phyloP scores from a whole-genome alignment of 1,140 invertebrate species.

The Drosophila aff. region DNA sequence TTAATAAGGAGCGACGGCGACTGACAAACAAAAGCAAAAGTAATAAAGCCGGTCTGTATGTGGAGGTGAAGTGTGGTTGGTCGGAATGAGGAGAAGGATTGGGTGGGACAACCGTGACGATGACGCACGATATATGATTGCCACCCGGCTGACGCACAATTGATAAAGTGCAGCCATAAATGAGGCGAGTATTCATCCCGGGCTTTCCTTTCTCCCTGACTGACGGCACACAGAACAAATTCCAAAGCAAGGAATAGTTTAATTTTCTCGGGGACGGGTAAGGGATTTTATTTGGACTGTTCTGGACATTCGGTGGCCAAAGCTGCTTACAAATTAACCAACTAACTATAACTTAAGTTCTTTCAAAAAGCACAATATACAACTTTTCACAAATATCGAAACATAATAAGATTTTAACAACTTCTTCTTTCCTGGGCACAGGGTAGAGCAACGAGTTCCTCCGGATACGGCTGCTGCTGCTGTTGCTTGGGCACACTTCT shows the following conservation, averaged over 20 bases:
- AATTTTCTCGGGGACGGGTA: neutral
- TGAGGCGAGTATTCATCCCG: conserved; percentile 24
- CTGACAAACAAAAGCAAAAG: conserved; percentile 52
- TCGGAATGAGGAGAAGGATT: conserved; percentile 1
- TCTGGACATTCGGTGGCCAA: too few relatives aligned
- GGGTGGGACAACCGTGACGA: conserved; percentile 35
- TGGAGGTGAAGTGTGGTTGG: conserved; percentile 2
- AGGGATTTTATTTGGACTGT: too few relatives aligned
- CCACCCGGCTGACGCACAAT: conserved; percentile 59
- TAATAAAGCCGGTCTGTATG: conserved; percentile 41
- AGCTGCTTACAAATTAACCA: neutral
- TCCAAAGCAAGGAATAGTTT: conserved; percentile 4
- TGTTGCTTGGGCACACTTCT: conserved; percentile 75
- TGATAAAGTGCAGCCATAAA: conserved; percentile 72
- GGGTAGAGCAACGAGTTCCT: conserved; percentile 70
- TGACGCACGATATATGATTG: conserved; percentile 59
- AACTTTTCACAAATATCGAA: neutral
- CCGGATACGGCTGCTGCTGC: conserved; percentile 58
- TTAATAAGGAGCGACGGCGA: conserved; percentile 48
- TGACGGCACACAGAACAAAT: conserved; percentile 6
- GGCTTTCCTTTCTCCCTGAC: conserved; percentile 7
- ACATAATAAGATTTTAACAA: neutral
- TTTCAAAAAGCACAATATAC: neutral
- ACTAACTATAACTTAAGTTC: neutral
- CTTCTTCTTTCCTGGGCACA: conserved; percentile 2